Evolutionary conservation across 2,113 vertebrate genomes (phyloP).

Genomic region (Alectura lathami): DNA sequence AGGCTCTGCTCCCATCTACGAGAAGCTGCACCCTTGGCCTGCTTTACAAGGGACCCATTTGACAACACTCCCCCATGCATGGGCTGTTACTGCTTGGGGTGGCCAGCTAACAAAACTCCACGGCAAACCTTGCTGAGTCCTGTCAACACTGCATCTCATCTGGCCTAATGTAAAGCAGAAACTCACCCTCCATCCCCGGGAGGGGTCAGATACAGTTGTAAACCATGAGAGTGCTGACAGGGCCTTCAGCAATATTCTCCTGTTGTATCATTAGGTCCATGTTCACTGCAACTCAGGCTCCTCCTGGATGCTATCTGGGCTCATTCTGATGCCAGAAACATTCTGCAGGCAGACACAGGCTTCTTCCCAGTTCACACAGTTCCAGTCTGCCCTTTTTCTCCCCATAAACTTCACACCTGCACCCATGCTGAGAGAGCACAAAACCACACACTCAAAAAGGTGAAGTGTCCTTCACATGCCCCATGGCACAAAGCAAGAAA

Average conservation of each 20-base stretch:
- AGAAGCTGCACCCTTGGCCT: background rate
- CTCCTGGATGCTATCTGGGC: background rate
- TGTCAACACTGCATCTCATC: slow-evolving; percentile 61
- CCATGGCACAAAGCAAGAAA: background rate
- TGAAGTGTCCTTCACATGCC: background rate
- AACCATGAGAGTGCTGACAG: slow-evolving; percentile 62
- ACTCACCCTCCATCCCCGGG: slow-evolving; percentile 7
- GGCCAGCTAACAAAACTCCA: background rate
- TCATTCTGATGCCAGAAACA: background rate
- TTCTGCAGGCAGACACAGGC: background rate
- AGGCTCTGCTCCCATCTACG: background rate
- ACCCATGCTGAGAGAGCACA: background rate
- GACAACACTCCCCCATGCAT: background rate
- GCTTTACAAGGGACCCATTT: background rate
- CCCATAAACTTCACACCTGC: background rate
- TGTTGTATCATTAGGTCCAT: slow-evolving; percentile 48
- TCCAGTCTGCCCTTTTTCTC: background rate
- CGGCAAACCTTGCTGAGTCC: slow-evolving; percentile 17
- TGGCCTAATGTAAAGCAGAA: slow-evolving; percentile 68
- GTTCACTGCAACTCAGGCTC: background rate
- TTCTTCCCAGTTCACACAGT: background rate
- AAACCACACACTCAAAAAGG: background rate
- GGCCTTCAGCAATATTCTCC: slow-evolving; percentile 29
- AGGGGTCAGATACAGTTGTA: slow-evolving; percentile 65
- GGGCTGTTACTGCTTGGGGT: background rate